Percentiles rank a stretch among this genome's conserved stretches.
These are phyloP conservation scores for Idaea aversata DNA, from an alignment of 2,888 invertebrate species.

Conservation along the genomic window DNA sequence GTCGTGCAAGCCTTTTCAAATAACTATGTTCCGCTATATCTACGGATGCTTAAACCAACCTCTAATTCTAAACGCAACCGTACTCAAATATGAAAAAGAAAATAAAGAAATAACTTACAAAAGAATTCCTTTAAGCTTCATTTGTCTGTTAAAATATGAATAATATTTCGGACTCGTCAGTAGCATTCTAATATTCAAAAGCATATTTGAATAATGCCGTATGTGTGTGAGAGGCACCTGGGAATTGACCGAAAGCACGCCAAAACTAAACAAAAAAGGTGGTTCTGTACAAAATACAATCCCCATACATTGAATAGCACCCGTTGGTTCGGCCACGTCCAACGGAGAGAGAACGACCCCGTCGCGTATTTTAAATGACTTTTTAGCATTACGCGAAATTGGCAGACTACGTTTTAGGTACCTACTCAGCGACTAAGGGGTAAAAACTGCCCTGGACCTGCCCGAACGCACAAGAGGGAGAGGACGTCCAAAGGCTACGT, in stretches of 20 bases:
- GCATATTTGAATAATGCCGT: neutral
- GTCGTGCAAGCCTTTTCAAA: slow-evolving; percentile 66
- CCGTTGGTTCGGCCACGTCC: too few species aligned
- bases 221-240: neutral
- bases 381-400: too few species aligned
- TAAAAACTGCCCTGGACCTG: too few species aligned
- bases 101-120: neutral
- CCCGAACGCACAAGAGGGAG: too few species aligned
- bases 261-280: slow-evolving; percentile 24
- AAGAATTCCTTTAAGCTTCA: neutral
- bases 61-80: slow-evolving; percentile 52
- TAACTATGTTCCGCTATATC: slow-evolving; percentile 59
- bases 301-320: slow-evolving; percentile 34
- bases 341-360: too few species aligned
- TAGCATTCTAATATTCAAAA: neutral
- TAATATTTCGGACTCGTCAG: neutral
- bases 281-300: slow-evolving; percentile 39
- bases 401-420: too few species aligned
- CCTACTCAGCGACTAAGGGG: too few species aligned
- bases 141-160: neutral
- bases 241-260: neutral
- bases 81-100: slow-evolving; percentile 23
- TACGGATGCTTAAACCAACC: slow-evolving; percentile 47
- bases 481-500: too few species aligned
- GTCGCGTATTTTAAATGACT: too few species aligned